Conservation (phyloP, 2,888 invertebrate species). For the Phaonia tiefii region DNA sequence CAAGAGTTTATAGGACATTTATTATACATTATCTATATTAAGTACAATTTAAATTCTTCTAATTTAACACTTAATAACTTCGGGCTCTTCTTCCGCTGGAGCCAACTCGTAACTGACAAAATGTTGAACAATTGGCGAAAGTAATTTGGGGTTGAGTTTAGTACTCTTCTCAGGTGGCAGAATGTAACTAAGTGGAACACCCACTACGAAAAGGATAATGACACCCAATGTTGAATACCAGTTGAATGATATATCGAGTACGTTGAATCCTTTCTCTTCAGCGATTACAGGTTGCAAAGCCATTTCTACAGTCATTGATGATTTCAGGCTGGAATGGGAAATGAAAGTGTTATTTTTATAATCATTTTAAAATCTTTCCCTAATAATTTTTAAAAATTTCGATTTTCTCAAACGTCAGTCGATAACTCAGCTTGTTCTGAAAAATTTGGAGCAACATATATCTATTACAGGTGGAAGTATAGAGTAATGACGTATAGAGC, state of each 20-base stretch:
- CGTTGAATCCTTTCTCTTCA: conserved; percentile 69
- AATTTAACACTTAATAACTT: too few species aligned
- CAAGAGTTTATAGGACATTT: too few species aligned
- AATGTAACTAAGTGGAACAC: conserved; percentile 82
- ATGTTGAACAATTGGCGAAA: conserved; percentile 72
- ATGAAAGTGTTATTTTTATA: too few species aligned
- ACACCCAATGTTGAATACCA: conserved; percentile 83
- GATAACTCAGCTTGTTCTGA: too few species aligned
- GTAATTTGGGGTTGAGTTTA: conserved; percentile 73
- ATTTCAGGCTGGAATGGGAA: conserved; percentile 16
- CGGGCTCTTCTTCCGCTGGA: conserved; percentile 66
- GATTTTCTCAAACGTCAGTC: too few species aligned
- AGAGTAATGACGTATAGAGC: too few species aligned
- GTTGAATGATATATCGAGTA: conserved; percentile 83
- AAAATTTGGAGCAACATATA: too few species aligned
- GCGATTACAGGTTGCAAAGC: not conserved
- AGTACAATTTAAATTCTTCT: too few species aligned
- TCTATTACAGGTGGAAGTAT: too few species aligned
- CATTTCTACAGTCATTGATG: not conserved
- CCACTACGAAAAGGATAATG: conserved; percentile 81
- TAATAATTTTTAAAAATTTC: too few species aligned
- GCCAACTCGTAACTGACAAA: conserved; percentile 69
- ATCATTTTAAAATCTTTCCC: too few species aligned
- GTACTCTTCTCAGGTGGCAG: conserved; percentile 74
- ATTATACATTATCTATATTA: too few species aligned